Base-by-base conservation (phyloP, 2,888 invertebrate species). In the Microchrysa polita region DNA sequence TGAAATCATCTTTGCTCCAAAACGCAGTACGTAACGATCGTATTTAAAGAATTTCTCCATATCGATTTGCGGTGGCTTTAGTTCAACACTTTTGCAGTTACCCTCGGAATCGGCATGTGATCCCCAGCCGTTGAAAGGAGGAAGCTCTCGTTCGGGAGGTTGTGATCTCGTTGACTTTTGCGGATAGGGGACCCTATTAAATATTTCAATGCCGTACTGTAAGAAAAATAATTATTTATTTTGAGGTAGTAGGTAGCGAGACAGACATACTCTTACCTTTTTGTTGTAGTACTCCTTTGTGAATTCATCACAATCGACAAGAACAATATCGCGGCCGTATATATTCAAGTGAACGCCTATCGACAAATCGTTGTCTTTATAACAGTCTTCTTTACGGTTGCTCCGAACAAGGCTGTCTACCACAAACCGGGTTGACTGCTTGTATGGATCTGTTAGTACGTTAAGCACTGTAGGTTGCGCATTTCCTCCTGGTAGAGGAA, bases 91-190 rank as follows among this genome's bases (percentile, higher is more conserved):
- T 65, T 90, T 88, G 81, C 96, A 96, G 81, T 95, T 96, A 78
- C 92, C 92, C 9, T 95, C 92, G 0, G 96, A 96, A 82, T 97
- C 96, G 76, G 95, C 95, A 81, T 94, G 93, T 0, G 91, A 90
- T 0, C 97, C 97, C 84, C 91, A 95, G 2, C 96, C 96, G 81
- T 96, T 96, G 89, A 94, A 96, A 0, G 96, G 96, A 0, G 96
- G 96, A 59, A 93, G 81, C 77, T 79, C 77, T 1, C 82, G 79
- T 53, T 83, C 78, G 9, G 2, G 10, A 20, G 2, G 53, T 34
- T 5, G 27, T 34, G 2, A 7, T 5, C 7, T 34, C 27, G 27
- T 5, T 5, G 27, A 7, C 27, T 7, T 34, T 16, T 27, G 44
- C 0, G 84, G 84, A 61, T 80, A 74, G 0, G 79, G 73, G 14